A percentile compares a stretch with the other conserved stretches of the same genome.
Conservation (phyloP, 2,113 vertebrate species). For the Macheiramphus alcinus region DNA sequence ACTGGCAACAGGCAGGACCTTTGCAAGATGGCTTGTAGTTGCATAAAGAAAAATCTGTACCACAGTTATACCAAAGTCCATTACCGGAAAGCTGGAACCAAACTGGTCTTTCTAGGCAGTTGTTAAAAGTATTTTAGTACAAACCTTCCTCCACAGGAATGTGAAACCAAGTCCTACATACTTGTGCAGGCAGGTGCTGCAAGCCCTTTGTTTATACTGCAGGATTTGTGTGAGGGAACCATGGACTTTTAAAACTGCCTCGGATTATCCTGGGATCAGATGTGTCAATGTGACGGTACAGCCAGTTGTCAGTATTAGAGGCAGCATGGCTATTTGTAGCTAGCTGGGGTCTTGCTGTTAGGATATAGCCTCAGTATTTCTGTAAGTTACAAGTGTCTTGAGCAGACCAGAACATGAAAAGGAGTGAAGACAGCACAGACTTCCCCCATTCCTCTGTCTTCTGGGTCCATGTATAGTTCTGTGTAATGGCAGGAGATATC, state of each 20-base stretch:
- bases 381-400: background rate
- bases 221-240: background rate
- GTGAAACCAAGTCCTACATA: background rate
- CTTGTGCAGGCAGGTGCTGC: background rate
- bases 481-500: background rate
- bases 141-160: rapidly evolving
- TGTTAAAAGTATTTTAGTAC: background rate
- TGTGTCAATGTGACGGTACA: background rate
- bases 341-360: background rate
- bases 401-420: background rate
- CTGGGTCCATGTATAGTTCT: background rate
- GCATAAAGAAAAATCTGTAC: background rate
- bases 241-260: background rate
- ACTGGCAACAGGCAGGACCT: background rate
- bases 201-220: background rate
- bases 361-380: background rate
- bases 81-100: background rate
- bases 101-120: background rate
- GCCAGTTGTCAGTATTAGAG: background rate
- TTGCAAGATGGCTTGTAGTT: background rate
- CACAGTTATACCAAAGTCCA: background rate
- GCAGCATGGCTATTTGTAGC: background rate
- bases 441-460: background rate
- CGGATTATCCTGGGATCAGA: rapidly evolving
- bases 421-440: background rate